Evolutionary conservation across 2,797 vertebrate species (phyloP).

Genomic region (Manis crassicaudata): DNA sequence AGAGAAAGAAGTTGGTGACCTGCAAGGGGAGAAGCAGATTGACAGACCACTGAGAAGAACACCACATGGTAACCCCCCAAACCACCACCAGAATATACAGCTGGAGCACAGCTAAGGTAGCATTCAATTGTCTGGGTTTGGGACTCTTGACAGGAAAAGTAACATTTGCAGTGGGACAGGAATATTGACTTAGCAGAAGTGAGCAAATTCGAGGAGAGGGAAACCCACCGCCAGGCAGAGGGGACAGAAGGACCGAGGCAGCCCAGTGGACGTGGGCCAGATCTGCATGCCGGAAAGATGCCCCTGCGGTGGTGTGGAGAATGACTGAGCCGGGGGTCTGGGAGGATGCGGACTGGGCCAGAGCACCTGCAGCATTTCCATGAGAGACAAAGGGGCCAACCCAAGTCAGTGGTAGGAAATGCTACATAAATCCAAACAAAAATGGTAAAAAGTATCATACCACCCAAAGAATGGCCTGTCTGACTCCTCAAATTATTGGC

Average conservation of each 20-base stretch:
- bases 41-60: background rate
- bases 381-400: background rate
- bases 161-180: background rate
- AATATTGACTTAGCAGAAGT: background rate
- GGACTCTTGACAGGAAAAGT: background rate
- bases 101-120: background rate
- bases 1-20: background rate
- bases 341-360: background rate
- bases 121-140: background rate
- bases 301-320: background rate
- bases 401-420: background rate
- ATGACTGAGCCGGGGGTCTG: background rate
- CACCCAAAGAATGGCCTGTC: background rate
- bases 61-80: background rate
- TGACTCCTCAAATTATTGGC: background rate
- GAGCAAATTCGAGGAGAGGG: background rate
- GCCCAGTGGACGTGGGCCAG: background rate
- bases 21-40: background rate
- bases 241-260: background rate
- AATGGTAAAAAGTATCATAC: background rate
- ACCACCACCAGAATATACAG: background rate
- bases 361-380: background rate
- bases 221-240: background rate
- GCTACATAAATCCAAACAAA: background rate
- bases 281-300: background rate